Evolutionary conservation across 2,113 vertebrate species (phyloP), one percentile per base, ranked within the genome.

Genomic region (Oenanthe melanoleuca): DNA sequence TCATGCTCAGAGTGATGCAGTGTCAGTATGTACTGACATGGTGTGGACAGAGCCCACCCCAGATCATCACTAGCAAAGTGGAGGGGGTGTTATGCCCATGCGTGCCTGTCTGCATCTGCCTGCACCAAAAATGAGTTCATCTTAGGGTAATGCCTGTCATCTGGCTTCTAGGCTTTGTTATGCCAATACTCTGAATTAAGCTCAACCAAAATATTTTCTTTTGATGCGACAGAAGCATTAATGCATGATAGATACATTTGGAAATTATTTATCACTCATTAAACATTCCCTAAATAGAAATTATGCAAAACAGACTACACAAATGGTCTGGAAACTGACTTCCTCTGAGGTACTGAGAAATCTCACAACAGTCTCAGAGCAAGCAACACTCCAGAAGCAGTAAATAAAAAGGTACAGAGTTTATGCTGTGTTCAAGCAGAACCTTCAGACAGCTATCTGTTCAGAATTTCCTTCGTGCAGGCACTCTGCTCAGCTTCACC

Each of bases 131-230:
- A 94, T 16, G 50, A 93, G 79, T 29, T 77, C 86, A 95, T 94
- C 86, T 86, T 60, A 75, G 9, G 38, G 50, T 5, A 2, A 57
- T 59, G 88, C 10, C 70, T 92, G 81, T 94, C 91, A 92, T 93
- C 75, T 93, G 89, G 47, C 53, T 94, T 93, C 52, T 79, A 72
- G 70, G 38, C 38, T 92, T 73, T 91, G 28, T 64, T 91, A 60
- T 59, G 91, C 47, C 70, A 75, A 57, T 82, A 49, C 37, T 81
- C 75, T 49, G 61, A 93, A 96, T 91, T 65, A 64, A 82, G 86
- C 78, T 92, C 90, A 85, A 96, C 47, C 5, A 89, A 93, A 96
- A 92, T 67, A 88, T 67, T 97, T 97, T 93, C 67, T 96, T 96
- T 95, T 93, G 93, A 89, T 92, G 67, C 77, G 95, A 53, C 52